Evolutionary conservation across 2,113 vertebrate species (phyloP).

Genomic region (Lathamus discolor): DNA sequence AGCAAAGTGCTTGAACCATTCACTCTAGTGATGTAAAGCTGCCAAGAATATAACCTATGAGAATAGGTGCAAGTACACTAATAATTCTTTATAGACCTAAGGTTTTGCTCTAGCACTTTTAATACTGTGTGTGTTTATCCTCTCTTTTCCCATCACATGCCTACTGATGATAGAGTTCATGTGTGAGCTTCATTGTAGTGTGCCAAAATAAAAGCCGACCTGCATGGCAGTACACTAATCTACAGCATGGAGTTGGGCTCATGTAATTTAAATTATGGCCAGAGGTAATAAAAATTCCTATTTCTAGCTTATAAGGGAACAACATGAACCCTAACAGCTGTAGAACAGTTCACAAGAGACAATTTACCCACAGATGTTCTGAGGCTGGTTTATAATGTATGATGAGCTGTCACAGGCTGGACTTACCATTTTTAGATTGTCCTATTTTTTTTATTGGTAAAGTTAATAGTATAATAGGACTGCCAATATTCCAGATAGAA

Average conservation of each 20-base stretch:
- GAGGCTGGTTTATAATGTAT: constrained; percentile 27
- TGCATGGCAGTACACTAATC: not conserved
- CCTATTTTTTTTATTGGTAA: not conserved
- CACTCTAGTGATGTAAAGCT: constrained; percentile 53
- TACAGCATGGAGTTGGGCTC: not conserved
- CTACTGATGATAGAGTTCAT: not conserved
- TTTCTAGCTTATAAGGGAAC: constrained; percentile 45
- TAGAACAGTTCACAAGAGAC: constrained; percentile 53
- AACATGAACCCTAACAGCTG: constrained; percentile 50
- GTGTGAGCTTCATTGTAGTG: not conserved
- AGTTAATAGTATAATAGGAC: not conserved
- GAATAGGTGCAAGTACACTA: constrained; percentile 31
- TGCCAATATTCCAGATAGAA: not conserved
- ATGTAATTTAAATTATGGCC: constrained; percentile 50
- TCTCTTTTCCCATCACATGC: not conserved
- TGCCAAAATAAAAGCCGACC: not conserved
- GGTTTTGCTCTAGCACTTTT: constrained; percentile 33
- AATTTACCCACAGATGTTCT: constrained; percentile 24
- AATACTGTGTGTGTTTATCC: constrained; percentile 6
- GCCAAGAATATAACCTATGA: constrained; percentile 55
- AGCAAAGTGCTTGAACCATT: constrained; percentile 22
- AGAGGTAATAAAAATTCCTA: constrained; percentile 59
- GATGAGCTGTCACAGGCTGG: constrained; percentile 12
- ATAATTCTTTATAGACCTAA: constrained; percentile 55
- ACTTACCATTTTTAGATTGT: constrained; percentile 10